Base-by-base conservation (phyloP, 2,797 vertebrate genomes). In the Tokudaia muenninki region DNA sequence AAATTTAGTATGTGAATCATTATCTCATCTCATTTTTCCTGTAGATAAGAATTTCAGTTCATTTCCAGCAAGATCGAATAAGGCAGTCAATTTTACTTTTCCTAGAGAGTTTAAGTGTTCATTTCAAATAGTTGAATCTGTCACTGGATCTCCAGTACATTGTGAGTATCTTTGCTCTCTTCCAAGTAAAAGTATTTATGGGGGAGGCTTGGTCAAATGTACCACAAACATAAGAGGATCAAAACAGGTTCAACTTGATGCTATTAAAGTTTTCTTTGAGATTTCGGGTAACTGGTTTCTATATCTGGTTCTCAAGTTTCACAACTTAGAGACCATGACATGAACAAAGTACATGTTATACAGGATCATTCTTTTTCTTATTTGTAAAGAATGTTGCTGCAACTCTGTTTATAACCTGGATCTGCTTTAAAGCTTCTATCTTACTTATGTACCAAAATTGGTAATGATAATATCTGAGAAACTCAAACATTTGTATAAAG, bases 221-320 rank as follows among this genome's bases (percentile, higher is more conserved):
- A 50, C 59, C 92, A 29, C 63, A 82, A 77, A 10, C 79, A 8
- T 8, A 44, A 44, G 78, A 65, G 13, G 63, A 12, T 57, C 26
- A 29, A 80, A 94, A 94, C 82, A 94, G 91, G 95, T 2, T 94
- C 61, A 67, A 94, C 84, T 90, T 83, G 82, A 93, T 86, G 57
- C 52, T 67, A 31, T 34, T 67, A 67, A 80, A 41, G 7, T 50
- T 86, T 77, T 55, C 75, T 77, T 87, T 63, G 84, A 89, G 65
- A 94, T 77, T 93, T 55, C 1, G 1, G 29, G 61, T 90, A 82
- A 92, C 12, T 83, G 83, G 63, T 59, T 90, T 84, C 67, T 37
- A 52, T n/a, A 81, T 67, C 50, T 79, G 34, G 59, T 80, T 95
- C 70, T 96, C 84, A 77, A 17, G 80, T 93, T 95, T 97, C 93